These are phyloP conservation scores for Tarsius wallacei DNA, from an alignment of 2,797 vertebrate species.

Conservation along the genomic window DNA sequence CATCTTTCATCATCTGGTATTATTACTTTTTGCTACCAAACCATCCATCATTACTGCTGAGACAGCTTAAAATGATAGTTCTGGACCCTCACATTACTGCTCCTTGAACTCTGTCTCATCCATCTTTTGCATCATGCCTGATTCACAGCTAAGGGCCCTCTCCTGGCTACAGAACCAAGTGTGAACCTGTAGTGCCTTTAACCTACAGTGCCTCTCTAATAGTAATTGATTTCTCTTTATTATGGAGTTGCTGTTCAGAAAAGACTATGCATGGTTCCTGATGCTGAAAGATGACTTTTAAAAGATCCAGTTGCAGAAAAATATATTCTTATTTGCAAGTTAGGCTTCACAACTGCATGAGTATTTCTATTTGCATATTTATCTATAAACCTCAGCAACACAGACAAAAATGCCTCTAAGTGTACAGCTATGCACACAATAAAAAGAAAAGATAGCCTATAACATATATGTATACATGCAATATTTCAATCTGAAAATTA, in stretches of 20 bases:
- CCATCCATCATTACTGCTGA: constrained; percentile 90
- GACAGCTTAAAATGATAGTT: constrained; percentile 91
- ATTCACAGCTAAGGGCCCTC: constrained; percentile 87
- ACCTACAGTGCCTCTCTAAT: constrained; percentile 88
- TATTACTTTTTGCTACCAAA: constrained; percentile 90
- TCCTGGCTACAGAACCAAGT: constrained; percentile 87
- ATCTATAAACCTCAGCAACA: constrained; percentile 19
- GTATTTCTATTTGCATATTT: constrained; percentile 71
- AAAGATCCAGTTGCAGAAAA: constrained; percentile 52
- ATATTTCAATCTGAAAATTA: neutral
- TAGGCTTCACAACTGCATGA: constrained; percentile 57
- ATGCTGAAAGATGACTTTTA: constrained; percentile 60
- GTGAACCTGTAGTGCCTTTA: constrained; percentile 89
- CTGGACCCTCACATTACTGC: constrained; percentile 91
- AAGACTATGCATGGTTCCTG: constrained; percentile 66
- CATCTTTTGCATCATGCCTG: constrained; percentile 91
- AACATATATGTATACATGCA: constrained; percentile 1
- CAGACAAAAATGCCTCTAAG: neutral
- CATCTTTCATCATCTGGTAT: constrained; percentile 90
- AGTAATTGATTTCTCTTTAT: constrained; percentile 91
- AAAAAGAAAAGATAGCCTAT: constrained; percentile 5
- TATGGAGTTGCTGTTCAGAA: constrained; percentile 75
- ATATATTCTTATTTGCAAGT: neutral
- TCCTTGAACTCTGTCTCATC: constrained; percentile 94
- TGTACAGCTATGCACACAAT: neutral